Evolutionary conservation across 2,888 invertebrate species (phyloP).

Genomic region (Entomobrya multifasciata): DNA sequence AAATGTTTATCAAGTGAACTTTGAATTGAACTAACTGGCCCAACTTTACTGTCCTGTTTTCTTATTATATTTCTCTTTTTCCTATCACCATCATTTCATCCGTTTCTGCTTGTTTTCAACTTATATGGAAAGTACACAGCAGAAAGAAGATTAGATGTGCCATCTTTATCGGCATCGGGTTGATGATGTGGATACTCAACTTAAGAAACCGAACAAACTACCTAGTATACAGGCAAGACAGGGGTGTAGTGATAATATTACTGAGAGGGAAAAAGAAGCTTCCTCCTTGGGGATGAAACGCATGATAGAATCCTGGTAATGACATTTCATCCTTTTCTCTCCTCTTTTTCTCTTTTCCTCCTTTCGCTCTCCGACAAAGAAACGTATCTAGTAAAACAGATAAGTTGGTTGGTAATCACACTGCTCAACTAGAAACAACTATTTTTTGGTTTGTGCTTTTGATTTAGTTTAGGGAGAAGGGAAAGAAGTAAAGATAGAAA

Average conservation of each 20-base stretch:
- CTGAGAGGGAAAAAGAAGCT: conserved; percentile 50
- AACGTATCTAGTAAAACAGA: conserved; percentile 63
- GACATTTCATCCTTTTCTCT: conserved; percentile 77
- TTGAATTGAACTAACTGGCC: conserved; percentile 54
- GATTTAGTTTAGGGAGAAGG: conserved; percentile 31
- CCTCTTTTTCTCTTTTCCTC: conserved; percentile 17
- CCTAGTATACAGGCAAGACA: not conserved
- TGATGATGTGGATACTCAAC: conserved; percentile 35
- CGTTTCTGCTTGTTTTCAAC: conserved; percentile 1
- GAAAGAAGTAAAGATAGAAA: not conserved
- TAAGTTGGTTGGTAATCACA: conserved; percentile 78
- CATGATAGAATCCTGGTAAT: conserved; percentile 79
- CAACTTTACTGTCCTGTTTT: conserved; percentile 50
- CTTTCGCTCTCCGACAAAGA: conserved; percentile 48
- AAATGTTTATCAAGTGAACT: conserved; percentile 59
- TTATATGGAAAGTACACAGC: not conserved
- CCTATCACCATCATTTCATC: conserved; percentile 2
- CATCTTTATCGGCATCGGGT: conserved; percentile 43
- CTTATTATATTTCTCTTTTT: conserved; percentile 7
- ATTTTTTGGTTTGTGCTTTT: conserved; percentile 67
- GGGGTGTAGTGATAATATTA: conserved; percentile 18
- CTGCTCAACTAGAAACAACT: conserved; percentile 67
- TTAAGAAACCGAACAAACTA: not conserved
- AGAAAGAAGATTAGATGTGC: conserved; percentile 40
- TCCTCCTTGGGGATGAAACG: conserved; percentile 78